Conservation (phyloP, 2,113 vertebrate species). For the Halcyon senegalensis region DNA sequence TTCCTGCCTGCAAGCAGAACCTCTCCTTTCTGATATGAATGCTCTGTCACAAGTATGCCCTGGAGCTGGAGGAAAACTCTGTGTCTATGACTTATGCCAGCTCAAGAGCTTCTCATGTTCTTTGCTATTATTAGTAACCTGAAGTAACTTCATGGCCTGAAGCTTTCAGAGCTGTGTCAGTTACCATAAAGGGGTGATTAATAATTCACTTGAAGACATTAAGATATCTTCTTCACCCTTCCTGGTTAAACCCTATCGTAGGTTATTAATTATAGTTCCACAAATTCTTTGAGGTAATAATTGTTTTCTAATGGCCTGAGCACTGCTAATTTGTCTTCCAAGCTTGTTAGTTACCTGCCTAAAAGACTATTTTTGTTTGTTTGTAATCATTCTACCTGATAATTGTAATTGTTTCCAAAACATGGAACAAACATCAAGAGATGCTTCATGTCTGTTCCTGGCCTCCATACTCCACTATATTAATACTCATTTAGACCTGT, state of each 20-base stretch:
- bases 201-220: slow-evolving; percentile 13
- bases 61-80: background rate
- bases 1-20: background rate
- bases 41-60: background rate
- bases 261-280: background rate
- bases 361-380: background rate
- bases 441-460: background rate
- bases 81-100: background rate
- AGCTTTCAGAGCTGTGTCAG: background rate
- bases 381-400: background rate
- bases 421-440: background rate
- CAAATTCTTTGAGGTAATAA: background rate
- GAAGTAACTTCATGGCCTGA: background rate
- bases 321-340: background rate
- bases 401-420: background rate
- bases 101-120: background rate
- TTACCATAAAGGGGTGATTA: background rate
- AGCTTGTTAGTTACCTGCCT: background rate
- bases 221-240: background rate
- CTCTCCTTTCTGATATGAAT: background rate
- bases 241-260: background rate
- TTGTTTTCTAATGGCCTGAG: background rate
- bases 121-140: background rate
- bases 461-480: background rate
- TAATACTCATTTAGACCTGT: background rate